Evolutionary conservation across 1,140 invertebrate genomes (phyloP), one percentile per base, ranked within the genome.

Genomic region (Streblospio benedicti): DNA sequence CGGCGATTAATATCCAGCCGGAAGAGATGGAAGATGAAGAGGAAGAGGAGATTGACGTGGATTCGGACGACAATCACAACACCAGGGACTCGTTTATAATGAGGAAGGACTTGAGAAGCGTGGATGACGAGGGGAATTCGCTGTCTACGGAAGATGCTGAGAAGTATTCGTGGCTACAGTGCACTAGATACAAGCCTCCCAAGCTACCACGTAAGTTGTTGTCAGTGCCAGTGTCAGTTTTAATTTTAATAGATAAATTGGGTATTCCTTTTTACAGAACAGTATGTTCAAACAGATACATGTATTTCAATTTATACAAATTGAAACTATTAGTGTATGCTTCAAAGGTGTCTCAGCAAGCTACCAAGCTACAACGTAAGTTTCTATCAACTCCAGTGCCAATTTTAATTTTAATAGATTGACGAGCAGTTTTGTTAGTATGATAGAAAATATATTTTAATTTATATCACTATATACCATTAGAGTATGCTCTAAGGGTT

Each of bases 181-280:
- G 86, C 65, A 88, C 86, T 0, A 76, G 87, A 60, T 89, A 87
- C 68, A 84, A 83, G 63, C 87, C 86, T 4, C 86, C 86, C 2
- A 86, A 85, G 67, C 67, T 89, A 57, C 85, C 84, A 66, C 78
- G 86, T 83, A 81, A 85, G 82, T 81, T 27, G 5, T 18, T 30
- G n/a, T n/a, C n/a, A n/a, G n/a, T n/a, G n/a, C n/a, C n/a, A n/a
- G n/a, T n/a, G n/a, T n/a, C n/a, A n/a, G n/a, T n/a, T n/a, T n/a
- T n/a, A n/a, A n/a, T n/a, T n/a, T 28, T 20, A 43, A 20, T 28
- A 49, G 9, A 14, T 53, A n/a, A 49, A 6, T 41, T 58, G n/a
- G n/a, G n/a, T 50, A 55, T 27, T 23, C 9, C 18, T 43, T 52
- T 53, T 27, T 52, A 2, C 6, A 18, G 20, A 4, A 5, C 3